These are phyloP conservation scores for Ameiurus melas DNA, from an alignment of 2,113 vertebrate genomes.

Conservation along the genomic window DNA sequence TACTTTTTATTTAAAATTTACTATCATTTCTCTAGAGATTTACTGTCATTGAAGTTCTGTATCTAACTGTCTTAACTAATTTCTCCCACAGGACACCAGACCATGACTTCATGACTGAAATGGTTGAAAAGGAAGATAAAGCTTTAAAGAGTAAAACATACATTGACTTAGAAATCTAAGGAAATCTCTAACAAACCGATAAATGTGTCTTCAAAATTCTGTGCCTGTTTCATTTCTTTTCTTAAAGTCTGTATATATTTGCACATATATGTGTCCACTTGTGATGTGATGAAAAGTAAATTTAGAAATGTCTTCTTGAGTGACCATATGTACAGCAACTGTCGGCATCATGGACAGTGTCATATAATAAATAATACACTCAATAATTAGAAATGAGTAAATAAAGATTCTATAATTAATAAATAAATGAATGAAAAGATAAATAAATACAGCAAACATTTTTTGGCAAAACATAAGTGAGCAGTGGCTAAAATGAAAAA, in stretches of 20 bases:
- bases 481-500: background rate
- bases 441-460: background rate
- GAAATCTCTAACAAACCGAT: background rate
- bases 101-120: constrained; percentile 51
- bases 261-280: background rate
- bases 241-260: constrained; percentile 9
- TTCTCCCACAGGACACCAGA: constrained; percentile 59
- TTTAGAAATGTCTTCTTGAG: background rate
- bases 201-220: background rate
- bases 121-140: constrained; percentile 51
- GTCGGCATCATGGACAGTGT: background rate
- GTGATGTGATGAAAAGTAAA: constrained; percentile 21
- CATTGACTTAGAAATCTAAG: background rate
- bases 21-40: background rate
- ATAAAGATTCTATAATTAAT: background rate
- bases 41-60: background rate
- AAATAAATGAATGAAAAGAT: background rate
- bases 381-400: background rate
- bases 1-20: background rate
- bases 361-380: background rate
- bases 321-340: background rate
- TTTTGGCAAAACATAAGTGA: background rate
- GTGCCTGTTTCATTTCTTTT: constrained; percentile 8
- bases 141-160: constrained; percentile 39
- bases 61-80: background rate